Evolutionary conservation across 2,888 invertebrate species (phyloP), one percentile per base, ranked within the genome.

Genomic region (Dynastes hyllus): DNA sequence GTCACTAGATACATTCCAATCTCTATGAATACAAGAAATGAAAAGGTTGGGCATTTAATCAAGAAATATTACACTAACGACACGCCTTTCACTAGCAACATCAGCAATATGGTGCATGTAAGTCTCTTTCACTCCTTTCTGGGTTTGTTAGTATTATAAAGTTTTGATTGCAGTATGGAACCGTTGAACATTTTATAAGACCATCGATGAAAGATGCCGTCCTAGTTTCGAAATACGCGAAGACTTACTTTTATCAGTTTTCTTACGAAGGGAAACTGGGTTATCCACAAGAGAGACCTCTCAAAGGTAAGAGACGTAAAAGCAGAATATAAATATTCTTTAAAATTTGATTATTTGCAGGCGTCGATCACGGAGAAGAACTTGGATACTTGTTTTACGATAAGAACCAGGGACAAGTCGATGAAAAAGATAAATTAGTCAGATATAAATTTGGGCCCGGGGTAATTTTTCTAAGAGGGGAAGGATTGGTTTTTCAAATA

Each of bases 191-290:
- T 67, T 81, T 81, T 70, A 55, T 78, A 11, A 70, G 82, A 16
- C 78, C 81, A n/a, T 78, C 80, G 51, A 6, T 78, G 6, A 77
- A 82, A 75, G 78, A 79, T 0, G 77, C 76, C 11, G 4, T 9
- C 11, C 53, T 82, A 27, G 69, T 75, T 51, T 80, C 80, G 2
- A 53, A 76, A 69, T 27, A 16, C 8, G 69, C 76, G 5, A 66
- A 70, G 3, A 77, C 77, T 11, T 82, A 80, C 45, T 76, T 82
- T 2, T 82, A 82, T 22, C 70, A 65, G 45, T 81, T 82, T 70
- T 78, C 81, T 13, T 81, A 81, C 16, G 40, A 80, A 73, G 80
- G 81, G 37, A 67, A 73, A n/a, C 66, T 81, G 53, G 81, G 80
- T 69, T 69, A 27, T 22, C 51, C 78, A 0, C 16, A 45, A 45